Evolutionary conservation across 2,797 vertebrate genomes (phyloP), one percentile per base, ranked within the genome.

Genomic region (Phrynocephalus guinanensis): DNA sequence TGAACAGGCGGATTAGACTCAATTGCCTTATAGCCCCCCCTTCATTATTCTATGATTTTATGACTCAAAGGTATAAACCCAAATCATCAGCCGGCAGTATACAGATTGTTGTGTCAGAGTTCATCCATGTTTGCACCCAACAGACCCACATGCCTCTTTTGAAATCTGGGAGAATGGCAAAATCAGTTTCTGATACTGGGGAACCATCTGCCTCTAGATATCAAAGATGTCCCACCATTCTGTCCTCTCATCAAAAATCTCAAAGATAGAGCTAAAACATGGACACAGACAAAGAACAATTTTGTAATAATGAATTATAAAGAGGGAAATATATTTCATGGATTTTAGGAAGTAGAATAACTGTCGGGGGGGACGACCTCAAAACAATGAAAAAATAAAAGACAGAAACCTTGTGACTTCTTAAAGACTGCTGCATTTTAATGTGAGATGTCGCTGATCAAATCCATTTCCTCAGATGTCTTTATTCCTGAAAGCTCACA

Each of bases 211-310:
- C 8, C 26, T 18, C n/a, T 80, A 24, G 85, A 86, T 28, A 38
- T 52, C 15, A n/a, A 77, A 50, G n/a, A 73, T 9, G 24, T 33
- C 28, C 10, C 22, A 73, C 22, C 1, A 22, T 8, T 66, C 50
- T 71, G 24, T 11, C 77, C 33, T 60, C 66, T 48, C 28, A 83
- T 22, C 7, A 18, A 84, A 84, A 73, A 11, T 22, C 66, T 79
- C 50, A 48, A 2, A 84, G 83, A 79, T 26, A 88, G 26, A 91
- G 93, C 83, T 44, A 56, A 44, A 77, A 76, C 15, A 89, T 88
- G 83, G 88, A 26, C 52, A 68, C 0, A 73, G 38, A 72, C 38
- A 33, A 72, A 22, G 2, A 84, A 10, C 7, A 50, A 73, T 20
- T 0, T 9, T 18, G 85, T 88, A 67, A 0, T 24, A 89, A 89